Evolutionary conservation across 2,113 vertebrate species (phyloP), one percentile per base, ranked within the genome.

Genomic region (Xiphias gladius): DNA sequence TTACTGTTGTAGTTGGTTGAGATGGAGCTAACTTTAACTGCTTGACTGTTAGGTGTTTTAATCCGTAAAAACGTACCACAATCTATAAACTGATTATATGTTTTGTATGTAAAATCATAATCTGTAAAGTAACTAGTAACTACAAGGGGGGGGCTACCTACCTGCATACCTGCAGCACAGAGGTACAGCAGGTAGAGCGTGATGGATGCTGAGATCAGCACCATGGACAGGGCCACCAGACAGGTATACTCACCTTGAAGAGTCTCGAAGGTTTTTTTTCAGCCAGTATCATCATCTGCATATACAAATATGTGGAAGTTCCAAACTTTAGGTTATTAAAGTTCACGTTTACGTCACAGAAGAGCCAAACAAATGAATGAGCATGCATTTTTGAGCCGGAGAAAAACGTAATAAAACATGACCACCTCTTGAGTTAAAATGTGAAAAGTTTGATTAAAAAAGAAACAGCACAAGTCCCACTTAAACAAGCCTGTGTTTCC

Each of bases 211-310:
- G 41, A 81, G 39, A 87, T 94, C 92, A 94, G 92, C 79, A 93
- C 92, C 93, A 91, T 83, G 93, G 93, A 93, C 87, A 93, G 91
- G 19, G 76, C 41, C 76, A 19, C 0, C 35, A 10, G 16, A 43
- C 86, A 93, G 92, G 89, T 91, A 80, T 1, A 14, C 55, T 76
- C 81, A 91, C 91, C 92, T 90, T 73, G 26, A 78, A 7, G 59
- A 80, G 39, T 30, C 7, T 8, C 9, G 7, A 0, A 35, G 68
- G 32, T 35, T 48, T 48, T 17, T 5, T 17, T 24, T 2, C 35
- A 32, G 20, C 13, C n/a, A 22, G 5, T 24, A 22, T 71, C 30
- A 50, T 37, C 30, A 59, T n/a, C 32, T 35, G 0, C 2, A n/a
- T 5, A 19, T 30, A 22, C 2, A 74, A 3, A 66, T 20, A 4